Conservation (phyloP, 2,888 invertebrate genomes). For the Catocala sponsa region DNA sequence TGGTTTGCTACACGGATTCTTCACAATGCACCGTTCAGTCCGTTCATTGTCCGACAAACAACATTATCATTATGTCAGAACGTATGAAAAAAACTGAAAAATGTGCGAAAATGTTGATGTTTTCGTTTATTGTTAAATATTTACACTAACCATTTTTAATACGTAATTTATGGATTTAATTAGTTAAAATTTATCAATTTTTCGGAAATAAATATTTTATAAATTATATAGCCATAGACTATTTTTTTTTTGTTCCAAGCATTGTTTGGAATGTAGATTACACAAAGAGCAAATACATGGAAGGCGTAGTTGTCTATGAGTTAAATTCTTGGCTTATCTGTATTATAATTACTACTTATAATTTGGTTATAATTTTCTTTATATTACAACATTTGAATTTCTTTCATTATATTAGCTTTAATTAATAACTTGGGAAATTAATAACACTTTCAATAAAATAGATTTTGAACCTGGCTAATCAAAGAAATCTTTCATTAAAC, state of each 20-base stretch:
- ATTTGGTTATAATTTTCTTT: too few relatives aligned
- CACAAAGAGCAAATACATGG: too few relatives aligned
- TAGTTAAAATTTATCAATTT: neutral
- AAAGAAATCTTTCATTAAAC: too few relatives aligned
- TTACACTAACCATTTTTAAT: neutral
- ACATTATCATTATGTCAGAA: constrained; percentile 57
- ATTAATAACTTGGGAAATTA: too few relatives aligned
- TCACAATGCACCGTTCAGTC: constrained; percentile 76
- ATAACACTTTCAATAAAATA: too few relatives aligned
- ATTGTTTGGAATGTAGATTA: constrained; percentile 2
- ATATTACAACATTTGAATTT: too few relatives aligned
- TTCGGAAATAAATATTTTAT: neutral
- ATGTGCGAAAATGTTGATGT: constrained; percentile 25
- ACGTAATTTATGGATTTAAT: neutral
- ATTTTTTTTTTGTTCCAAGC: constrained; percentile 10
- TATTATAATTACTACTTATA: too few relatives aligned
- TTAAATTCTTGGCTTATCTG: too few relatives aligned
- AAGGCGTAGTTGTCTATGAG: neutral
- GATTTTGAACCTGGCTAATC: too few relatives aligned
- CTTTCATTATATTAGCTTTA: too few relatives aligned
- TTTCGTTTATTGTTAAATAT: neutral
- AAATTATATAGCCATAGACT: constrained; percentile 7
- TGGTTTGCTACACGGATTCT: constrained; percentile 61
- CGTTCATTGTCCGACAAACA: constrained; percentile 75
- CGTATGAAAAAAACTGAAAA: constrained; percentile 39